These are phyloP conservation scores for Brotula barbata DNA, from an alignment of 2,797 vertebrate species.

Conservation along the genomic window DNA sequence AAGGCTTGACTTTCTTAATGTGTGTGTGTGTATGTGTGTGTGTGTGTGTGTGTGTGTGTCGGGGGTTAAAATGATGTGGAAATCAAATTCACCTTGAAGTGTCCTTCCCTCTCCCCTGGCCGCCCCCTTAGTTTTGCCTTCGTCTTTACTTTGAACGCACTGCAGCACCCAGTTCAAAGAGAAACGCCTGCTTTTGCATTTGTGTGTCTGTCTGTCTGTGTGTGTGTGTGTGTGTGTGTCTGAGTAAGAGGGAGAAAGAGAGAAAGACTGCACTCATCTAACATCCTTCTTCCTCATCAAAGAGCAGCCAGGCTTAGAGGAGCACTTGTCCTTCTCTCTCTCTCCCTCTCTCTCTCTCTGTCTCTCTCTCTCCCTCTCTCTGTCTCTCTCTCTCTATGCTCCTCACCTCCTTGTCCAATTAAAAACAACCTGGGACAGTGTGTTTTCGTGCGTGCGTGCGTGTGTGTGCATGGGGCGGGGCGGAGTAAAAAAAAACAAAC, in stretches of 20 bases:
- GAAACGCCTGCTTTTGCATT: conserved; percentile 64
- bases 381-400: conserved; percentile 3
- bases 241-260: conserved; percentile 46
- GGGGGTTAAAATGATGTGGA: conserved; percentile 82
- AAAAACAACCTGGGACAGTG: conserved; percentile 66
- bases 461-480: neutral
- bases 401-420: conserved; percentile 59
- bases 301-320: conserved; percentile 70
- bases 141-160: conserved; percentile 80
- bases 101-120: conserved; percentile 74
- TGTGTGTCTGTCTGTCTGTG: conserved; percentile 43
- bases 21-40: conserved; percentile 11
- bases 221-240: conserved; percentile 53
- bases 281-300: conserved; percentile 66
- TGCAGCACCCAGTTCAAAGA: conserved; percentile 78
- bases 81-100: conserved; percentile 90
- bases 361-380: conserved; percentile 4
- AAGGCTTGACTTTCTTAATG: conserved; percentile 35
- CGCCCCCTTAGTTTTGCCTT: conserved; percentile 69
- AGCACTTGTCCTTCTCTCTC: conserved; percentile 54
- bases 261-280: conserved; percentile 49
- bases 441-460: too few species aligned
- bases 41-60: conserved; percentile 15
- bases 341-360: conserved; percentile 38
- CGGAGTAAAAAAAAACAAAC: too few species aligned